phyloP scores from a whole-genome alignment of 2,888 invertebrate genomes.

The Loripinus fragilis region DNA sequence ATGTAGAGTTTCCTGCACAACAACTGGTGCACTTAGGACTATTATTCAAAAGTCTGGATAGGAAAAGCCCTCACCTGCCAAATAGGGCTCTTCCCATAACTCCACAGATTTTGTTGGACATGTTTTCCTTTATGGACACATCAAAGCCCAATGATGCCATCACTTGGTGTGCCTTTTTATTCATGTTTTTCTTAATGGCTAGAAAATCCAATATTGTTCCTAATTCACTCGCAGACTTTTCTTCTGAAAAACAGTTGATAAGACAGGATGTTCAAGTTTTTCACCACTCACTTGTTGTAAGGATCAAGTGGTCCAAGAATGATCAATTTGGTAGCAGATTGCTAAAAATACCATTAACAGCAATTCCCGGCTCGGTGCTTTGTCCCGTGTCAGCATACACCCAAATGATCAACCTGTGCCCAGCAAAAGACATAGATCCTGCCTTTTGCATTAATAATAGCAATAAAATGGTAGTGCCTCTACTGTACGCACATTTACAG shows the following conservation, averaged over 20 bases:
- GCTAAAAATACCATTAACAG: background rate
- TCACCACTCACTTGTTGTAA: background rate
- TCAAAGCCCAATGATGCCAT: background rate
- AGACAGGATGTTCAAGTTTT: background rate
- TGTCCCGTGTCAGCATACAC: background rate
- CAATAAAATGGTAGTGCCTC: background rate
- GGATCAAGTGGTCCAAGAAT: background rate
- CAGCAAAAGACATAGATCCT: background rate
- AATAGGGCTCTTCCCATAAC: background rate
- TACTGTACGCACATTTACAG: background rate
- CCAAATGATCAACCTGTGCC: background rate
- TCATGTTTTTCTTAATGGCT: background rate
- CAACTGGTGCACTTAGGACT: background rate
- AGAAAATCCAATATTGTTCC: conserved; percentile 6
- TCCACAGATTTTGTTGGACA: conserved; percentile 8
- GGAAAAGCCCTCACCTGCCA: background rate
- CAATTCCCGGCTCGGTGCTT: background rate
- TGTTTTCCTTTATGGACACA: background rate
- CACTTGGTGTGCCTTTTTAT: background rate
- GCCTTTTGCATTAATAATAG: background rate
- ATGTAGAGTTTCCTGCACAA: background rate
- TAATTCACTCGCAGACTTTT: background rate
- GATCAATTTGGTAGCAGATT: background rate
- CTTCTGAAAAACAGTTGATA: background rate
- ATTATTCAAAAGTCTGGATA: background rate